Base-by-base conservation (phyloP, 2,113 vertebrate genomes). In the Apteryx owenii region DNA sequence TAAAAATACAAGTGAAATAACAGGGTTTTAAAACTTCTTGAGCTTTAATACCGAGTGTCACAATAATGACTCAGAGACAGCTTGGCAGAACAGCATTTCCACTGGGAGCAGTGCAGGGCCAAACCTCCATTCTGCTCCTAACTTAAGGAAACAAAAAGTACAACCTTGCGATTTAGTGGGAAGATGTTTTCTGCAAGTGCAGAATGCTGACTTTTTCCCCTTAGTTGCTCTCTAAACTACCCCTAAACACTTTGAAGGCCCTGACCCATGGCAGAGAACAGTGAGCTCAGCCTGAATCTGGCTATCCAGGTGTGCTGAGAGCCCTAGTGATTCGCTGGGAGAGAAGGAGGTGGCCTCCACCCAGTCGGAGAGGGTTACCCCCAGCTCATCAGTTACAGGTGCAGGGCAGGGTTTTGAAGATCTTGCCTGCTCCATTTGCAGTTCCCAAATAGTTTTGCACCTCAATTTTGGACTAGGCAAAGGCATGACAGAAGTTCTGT, bases 51-150 rank as follows among this genome's bases (percentile, higher is more conserved):
- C 23, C 2, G 33, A 64, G 16, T 97, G 94, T 95, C 95, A 97
- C 88, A 97, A 97, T 90, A 96, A 79, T 97, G 97, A 97, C 94
- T 96, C 95, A 96, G 85, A 95, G 60, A 31, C 81, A 95, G 81
- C 71, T 70, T 97, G 87, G 54, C 71, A 91, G 85, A 91, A 70
- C 91, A 93, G 88, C 79, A 72, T 75, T 89, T 93, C 89, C 85
- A 64, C 0, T 0, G 66, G 40, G 79, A 95, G 65, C 1, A 2
- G 19, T 26, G 68, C 62, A 22, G 78, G 71, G 60, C 77, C 58
- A 89, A 96, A 48, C 73, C 78, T 80, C 62, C 29, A 21, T 69
- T 70, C 58, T 79, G 33, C 48, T 85, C 60, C 60, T 1, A 0
- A 16, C 25, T 53, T 68, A 17, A 28, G 60, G 60, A 94, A 95